phyloP scores from a whole-genome alignment of 2,888 invertebrate species.

The Operophtera brumata region DNA sequence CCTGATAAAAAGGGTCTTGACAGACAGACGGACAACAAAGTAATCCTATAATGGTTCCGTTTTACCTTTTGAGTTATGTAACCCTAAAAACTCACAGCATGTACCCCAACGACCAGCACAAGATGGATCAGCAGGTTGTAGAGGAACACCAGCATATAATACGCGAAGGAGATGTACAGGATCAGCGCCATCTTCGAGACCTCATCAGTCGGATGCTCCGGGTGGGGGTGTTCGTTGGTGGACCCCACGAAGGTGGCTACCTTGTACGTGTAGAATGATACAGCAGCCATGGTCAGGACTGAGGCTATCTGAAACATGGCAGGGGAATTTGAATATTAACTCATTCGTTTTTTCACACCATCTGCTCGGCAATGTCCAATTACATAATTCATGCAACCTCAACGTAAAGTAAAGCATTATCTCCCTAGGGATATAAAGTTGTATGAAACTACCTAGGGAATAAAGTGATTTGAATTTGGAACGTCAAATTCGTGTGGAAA shows the following conservation, averaged over 20 bases:
- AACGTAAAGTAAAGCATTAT: too few relatives aligned
- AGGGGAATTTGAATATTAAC: too few relatives aligned
- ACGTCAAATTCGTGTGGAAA: too few relatives aligned
- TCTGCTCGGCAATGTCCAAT: too few relatives aligned
- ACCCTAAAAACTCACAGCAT: constrained; percentile 52
- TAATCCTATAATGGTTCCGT: too few relatives aligned
- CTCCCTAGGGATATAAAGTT: too few relatives aligned
- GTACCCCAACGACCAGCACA: constrained; percentile 59
- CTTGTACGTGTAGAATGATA: constrained; percentile 53
- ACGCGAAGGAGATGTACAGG: constrained; percentile 62
- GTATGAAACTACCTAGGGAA: too few relatives aligned
- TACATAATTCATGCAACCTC: too few relatives aligned
- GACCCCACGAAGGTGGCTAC: constrained; percentile 48
- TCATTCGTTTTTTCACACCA: too few relatives aligned
- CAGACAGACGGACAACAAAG: too few relatives aligned
- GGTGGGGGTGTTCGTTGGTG: constrained; percentile 39
- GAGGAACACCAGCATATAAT: constrained; percentile 56
- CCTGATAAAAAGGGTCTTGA: too few relatives aligned
- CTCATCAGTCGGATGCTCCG: constrained; percentile 50
- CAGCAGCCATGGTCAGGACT: constrained; percentile 39
- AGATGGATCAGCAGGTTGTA: constrained; percentile 55
- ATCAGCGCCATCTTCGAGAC: constrained; percentile 46
- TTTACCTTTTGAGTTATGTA: not conserved
- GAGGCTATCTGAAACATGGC: constrained; percentile 52
- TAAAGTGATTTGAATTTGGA: too few relatives aligned